Percentiles rank a stretch among this genome's conserved stretches.
Conservation (phyloP, 2,113 vertebrate species). For the Diglossa brunneiventris region DNA sequence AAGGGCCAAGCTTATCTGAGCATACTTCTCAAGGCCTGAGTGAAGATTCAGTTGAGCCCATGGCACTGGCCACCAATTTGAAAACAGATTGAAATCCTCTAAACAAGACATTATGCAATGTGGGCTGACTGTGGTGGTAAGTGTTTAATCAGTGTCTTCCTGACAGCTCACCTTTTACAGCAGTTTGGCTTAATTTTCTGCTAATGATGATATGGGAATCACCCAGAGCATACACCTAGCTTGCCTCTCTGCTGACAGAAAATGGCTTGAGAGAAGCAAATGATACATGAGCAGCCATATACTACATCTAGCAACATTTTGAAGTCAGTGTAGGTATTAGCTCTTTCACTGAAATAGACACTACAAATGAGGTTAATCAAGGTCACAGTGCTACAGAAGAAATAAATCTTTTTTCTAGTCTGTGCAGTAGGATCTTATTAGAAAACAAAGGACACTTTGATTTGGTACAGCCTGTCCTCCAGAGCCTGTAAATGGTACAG, state of each 20-base stretch:
- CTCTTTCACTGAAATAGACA: not conserved
- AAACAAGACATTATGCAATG: not conserved
- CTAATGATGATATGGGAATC: not conserved
- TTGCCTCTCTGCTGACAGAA: not conserved
- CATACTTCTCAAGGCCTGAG: not conserved
- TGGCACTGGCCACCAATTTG: not conserved
- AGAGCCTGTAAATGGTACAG: not conserved
- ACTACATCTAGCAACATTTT: not conserved
- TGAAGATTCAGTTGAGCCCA: not conserved
- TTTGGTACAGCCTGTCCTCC: not conserved
- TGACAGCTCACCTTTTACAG: constrained; percentile 1
- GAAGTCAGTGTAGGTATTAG: not conserved
- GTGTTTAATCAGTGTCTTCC: not conserved
- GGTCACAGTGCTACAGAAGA: not conserved
- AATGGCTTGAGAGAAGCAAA: constrained; percentile 2
- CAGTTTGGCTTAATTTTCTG: not conserved
- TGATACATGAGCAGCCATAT: not conserved
- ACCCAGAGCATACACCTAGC: not conserved
- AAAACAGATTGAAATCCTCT: not conserved
- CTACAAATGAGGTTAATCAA: not conserved
- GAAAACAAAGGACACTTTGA: constrained; percentile 22
- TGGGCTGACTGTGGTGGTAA: not conserved
- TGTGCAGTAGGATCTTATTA: not conserved
- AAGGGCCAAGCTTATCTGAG: not conserved
- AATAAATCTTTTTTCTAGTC: not conserved